These are phyloP conservation scores for Columba livia DNA, from an alignment of 2,113 vertebrate species.

Conservation along the genomic window DNA sequence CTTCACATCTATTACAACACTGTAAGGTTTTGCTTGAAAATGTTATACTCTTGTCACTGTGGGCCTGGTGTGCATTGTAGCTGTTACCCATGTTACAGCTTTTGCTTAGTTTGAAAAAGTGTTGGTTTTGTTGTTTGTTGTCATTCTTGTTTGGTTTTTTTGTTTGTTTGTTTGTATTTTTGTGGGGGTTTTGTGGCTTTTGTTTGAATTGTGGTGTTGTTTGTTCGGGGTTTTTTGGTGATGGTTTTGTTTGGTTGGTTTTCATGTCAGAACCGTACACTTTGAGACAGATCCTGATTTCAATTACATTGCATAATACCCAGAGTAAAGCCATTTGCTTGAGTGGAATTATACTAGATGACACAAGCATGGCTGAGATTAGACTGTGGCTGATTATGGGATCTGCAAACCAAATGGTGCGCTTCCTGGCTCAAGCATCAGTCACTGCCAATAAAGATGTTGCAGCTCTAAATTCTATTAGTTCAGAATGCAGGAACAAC, in stretches of 20 bases:
- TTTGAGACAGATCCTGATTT: neutral
- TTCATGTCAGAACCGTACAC: neutral
- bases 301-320: neutral
- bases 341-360: neutral
- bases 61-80: no score
- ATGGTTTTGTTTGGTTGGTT: neutral
- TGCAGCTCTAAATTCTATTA: neutral
- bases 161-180: no score
- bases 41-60: neutral
- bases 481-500: neutral
- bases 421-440: conserved; percentile 3
- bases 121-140: neutral
- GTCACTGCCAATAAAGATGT: neutral
- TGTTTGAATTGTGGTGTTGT: no score
- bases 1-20: neutral
- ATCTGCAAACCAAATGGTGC: neutral
- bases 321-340: neutral
- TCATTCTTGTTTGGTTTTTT: neutral
- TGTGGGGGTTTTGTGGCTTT: no score
- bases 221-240: neutral
- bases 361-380: neutral
- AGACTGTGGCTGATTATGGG: neutral
- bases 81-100: neutral
- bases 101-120: neutral
- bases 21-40: neutral